Percentiles rank a stretch among this genome's conserved stretches.
phyloP scores from a whole-genome alignment of 23 tunicate species.

The Corella eumyota region DNA sequence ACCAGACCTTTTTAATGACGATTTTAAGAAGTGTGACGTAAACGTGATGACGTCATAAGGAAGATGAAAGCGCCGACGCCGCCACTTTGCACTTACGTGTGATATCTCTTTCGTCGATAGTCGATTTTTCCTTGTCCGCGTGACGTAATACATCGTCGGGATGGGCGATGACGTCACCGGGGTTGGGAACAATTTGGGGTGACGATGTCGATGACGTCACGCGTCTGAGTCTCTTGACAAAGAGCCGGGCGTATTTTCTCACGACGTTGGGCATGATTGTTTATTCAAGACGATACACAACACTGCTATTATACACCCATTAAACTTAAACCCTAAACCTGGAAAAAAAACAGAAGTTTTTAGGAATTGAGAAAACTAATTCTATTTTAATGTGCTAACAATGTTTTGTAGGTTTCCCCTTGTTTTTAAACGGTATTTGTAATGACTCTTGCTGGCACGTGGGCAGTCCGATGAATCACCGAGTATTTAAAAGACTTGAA shows the following conservation, averaged over 20 bases:
- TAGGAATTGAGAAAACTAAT: too few relatives aligned
- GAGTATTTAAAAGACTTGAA: too few relatives aligned
- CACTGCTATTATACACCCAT: too few relatives aligned
- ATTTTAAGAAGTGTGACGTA: too few relatives aligned
- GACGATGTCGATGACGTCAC: slow-evolving; percentile 52
- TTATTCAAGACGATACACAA: not conserved
- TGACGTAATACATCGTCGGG: not conserved
- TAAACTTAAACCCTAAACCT: too few relatives aligned
- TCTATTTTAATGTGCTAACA: too few relatives aligned
- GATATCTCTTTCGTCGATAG: slow-evolving; percentile 1
- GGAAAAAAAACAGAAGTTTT: too few relatives aligned
- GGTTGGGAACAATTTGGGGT: slow-evolving; percentile 8
- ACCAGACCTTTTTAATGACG: not conserved
- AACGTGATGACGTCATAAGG: not conserved
- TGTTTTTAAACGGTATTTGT: too few relatives aligned
- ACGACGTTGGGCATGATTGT: slow-evolving; percentile 41
- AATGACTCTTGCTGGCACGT: too few relatives aligned
- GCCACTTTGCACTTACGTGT: too few relatives aligned
- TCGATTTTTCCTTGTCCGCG: not conserved
- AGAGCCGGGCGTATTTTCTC: slow-evolving; percentile 17
- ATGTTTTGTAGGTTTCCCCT: too few relatives aligned
- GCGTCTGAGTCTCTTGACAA: slow-evolving; percentile 25
- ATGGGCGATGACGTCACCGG: slow-evolving; percentile 10
- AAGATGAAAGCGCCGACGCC: not conserved
- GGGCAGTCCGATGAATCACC: too few relatives aligned